Conservation (phyloP, 2,113 vertebrate species). For the Cheilinus undulatus region DNA sequence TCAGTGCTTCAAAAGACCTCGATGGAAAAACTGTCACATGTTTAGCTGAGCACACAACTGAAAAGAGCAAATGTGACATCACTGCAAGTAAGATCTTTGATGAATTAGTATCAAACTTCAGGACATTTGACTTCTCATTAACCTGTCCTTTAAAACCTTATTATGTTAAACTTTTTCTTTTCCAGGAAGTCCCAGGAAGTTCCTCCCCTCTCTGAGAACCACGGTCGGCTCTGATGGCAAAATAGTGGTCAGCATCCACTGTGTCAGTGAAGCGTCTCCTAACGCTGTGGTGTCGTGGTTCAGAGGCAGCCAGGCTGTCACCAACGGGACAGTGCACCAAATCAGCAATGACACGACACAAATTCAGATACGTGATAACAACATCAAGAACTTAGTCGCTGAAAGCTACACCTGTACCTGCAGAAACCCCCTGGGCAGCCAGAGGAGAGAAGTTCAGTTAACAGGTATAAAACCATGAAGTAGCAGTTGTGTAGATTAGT, state of each 20-base stretch:
- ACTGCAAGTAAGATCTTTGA: slow-evolving; percentile 65
- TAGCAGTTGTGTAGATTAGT: no score
- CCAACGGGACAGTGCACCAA: slow-evolving; percentile 40
- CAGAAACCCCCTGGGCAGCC: slow-evolving; percentile 70
- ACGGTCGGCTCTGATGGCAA: slow-evolving; percentile 51
- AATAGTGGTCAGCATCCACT: slow-evolving; percentile 69
- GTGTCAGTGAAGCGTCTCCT: slow-evolving; percentile 66
- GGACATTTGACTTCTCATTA: neutral
- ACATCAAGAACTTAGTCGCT: slow-evolving; percentile 54
- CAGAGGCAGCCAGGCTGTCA: slow-evolving; percentile 45
- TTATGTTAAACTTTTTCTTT: neutral
- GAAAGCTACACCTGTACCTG: slow-evolving; percentile 68
- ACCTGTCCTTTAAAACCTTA: neutral
- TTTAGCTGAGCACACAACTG: slow-evolving; percentile 51
- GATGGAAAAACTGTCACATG: slow-evolving; percentile 62
- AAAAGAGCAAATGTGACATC: slow-evolving; percentile 54
- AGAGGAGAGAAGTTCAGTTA: slow-evolving; percentile 35
- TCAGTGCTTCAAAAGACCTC: slow-evolving; percentile 33
- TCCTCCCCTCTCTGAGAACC: slow-evolving; percentile 60
- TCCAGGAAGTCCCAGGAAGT: slow-evolving; percentile 61
- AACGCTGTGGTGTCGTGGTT: slow-evolving; percentile 69
- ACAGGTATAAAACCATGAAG: slow-evolving; percentile 53
- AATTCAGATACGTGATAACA: slow-evolving; percentile 57
- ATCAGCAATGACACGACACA: slow-evolving; percentile 67
- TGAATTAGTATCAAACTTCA: neutral